Conservation (phyloP, 2,888 invertebrate species). For the Crocallis elinguaria region DNA sequence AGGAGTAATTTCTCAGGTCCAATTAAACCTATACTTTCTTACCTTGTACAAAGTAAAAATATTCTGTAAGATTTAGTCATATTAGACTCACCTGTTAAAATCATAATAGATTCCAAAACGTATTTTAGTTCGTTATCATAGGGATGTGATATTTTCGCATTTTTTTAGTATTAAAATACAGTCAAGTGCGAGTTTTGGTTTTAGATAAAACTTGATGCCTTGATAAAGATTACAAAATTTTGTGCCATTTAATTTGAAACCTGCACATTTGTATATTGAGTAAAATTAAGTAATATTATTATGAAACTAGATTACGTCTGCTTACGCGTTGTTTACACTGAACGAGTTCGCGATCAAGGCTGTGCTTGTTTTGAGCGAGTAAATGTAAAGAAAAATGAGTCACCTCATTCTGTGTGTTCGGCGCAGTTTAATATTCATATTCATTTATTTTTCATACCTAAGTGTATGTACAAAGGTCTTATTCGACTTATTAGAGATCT, state of each 20-base stretch:
- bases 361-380: too few relatives aligned
- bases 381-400: too few relatives aligned
- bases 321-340: slow-evolving; percentile 15
- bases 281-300: slow-evolving; percentile 18
- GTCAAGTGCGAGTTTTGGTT: slow-evolving; percentile 36
- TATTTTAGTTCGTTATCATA: slow-evolving; percentile 23
- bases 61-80: slow-evolving; percentile 27
- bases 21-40: not conserved
- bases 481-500: too few relatives aligned
- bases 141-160: slow-evolving; percentile 38
- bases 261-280: slow-evolving; percentile 54
- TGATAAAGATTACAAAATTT: slow-evolving; percentile 67
- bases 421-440: too few relatives aligned
- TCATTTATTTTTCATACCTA: too few relatives aligned
- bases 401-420: too few relatives aligned
- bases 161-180: slow-evolving; percentile 35
- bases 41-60: slow-evolving; percentile 1
- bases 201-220: slow-evolving; percentile 41
- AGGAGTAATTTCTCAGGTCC: slow-evolving; percentile 4
- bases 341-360: not conserved
- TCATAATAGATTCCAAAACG: slow-evolving; percentile 9
- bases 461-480: too few relatives aligned
- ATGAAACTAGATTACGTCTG: slow-evolving; percentile 38
- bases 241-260: slow-evolving; percentile 73
- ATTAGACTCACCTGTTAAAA: slow-evolving; percentile 28